These are phyloP conservation scores for Empis stercorea DNA, from an alignment of 2,888 invertebrate genomes.

Conservation along the genomic window DNA sequence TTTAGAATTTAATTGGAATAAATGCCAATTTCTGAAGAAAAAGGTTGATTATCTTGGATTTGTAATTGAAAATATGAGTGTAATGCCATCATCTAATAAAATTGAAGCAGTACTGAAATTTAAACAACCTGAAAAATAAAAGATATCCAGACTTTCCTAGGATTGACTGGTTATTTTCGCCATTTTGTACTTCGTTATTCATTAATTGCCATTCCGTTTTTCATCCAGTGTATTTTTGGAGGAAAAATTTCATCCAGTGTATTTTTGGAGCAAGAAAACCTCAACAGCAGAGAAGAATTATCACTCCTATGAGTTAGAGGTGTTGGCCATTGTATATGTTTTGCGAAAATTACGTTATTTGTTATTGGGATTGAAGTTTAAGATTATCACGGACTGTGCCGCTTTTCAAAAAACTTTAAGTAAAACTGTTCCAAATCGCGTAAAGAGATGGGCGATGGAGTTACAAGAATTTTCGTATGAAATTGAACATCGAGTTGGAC, in stretches of 20 bases:
- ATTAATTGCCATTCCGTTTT: no score
- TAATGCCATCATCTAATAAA: slow-evolving; percentile 17
- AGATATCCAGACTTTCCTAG: no score
- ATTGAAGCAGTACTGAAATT: slow-evolving; percentile 17
- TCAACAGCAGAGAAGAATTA: no score
- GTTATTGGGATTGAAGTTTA: no score
- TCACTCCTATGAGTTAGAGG: no score
- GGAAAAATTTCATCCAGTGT: no score
- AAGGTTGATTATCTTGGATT: slow-evolving; percentile 13
- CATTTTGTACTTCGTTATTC: no score
- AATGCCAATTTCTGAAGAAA: slow-evolving; percentile 13
- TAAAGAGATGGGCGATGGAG: slow-evolving; percentile 16
- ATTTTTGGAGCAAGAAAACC: no score
- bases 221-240: no score
- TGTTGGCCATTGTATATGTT: no score
- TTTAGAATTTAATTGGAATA: slow-evolving; percentile 13
- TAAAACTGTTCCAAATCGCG: slow-evolving; percentile 12
- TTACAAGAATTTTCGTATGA: slow-evolving; percentile 15
- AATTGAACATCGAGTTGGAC: slow-evolving; percentile 14
- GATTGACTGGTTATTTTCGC: no score
- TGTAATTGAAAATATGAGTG: slow-evolving; percentile 10
- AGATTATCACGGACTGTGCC: slow-evolving; percentile 9
- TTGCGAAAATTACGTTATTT: no score
- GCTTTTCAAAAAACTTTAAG: slow-evolving; percentile 13
- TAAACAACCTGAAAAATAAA: slow-evolving; percentile 4